Evolutionary conservation across 2,113 vertebrate species (phyloP).

Genomic region (Talpa occidentalis): DNA sequence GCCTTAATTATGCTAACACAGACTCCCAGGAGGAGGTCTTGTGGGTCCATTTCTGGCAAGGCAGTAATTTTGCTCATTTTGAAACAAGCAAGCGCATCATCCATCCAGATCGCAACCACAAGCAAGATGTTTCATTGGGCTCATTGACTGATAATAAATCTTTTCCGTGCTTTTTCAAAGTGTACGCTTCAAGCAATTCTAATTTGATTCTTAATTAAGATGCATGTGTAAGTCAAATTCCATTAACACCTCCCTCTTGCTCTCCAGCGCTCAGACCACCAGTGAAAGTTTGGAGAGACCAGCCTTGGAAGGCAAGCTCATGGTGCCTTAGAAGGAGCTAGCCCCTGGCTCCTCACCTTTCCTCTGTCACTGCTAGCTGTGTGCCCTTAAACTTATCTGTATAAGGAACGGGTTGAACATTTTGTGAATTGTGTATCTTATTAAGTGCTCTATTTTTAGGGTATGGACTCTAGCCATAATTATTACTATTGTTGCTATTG

Average conservation of each 20-base stretch:
- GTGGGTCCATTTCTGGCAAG: neutral
- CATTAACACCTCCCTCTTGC: conserved; percentile 42
- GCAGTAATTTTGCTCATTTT: neutral
- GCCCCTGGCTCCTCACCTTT: neutral
- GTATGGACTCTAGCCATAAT: neutral
- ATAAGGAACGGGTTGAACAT: neutral
- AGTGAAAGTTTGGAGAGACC: neutral
- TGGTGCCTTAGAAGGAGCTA: neutral
- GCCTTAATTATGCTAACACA: neutral
- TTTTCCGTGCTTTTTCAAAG: neutral
- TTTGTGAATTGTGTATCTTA: neutral
- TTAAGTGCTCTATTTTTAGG: conserved; percentile 14
- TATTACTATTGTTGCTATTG: neutral
- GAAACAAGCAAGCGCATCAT: neutral
- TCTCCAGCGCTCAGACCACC: conserved; percentile 2
- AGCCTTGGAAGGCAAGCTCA: neutral
- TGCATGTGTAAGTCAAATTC: conserved; percentile 67
- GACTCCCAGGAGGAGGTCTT: neutral
- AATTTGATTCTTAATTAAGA: conserved; percentile 75
- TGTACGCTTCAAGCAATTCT: conserved; percentile 47
- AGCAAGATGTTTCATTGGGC: neutral
- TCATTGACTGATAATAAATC: conserved; percentile 29
- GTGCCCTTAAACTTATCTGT: neutral
- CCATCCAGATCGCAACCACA: neutral
- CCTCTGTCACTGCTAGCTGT: neutral